A percentile compares a stretch with the other conserved stretches of the same genome.
phyloP scores from a whole-genome alignment of 37 sponge, comb jelly and placozoan species.

The Agelas oroides region DNA sequence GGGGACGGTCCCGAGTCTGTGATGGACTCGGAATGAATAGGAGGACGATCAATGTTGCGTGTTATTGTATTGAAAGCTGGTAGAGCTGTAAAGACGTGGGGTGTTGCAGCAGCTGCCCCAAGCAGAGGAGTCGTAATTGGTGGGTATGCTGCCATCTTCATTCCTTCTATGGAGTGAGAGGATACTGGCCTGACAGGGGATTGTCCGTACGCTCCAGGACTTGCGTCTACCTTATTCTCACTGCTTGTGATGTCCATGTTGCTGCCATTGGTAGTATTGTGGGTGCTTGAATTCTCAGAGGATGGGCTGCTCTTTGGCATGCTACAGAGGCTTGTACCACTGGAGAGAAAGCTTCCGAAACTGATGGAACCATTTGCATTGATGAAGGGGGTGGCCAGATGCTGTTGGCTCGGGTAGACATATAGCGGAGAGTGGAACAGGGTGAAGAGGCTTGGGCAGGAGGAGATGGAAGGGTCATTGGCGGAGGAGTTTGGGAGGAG shows the following conservation, averaged over 20 bases:
- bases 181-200: too few species aligned
- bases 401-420: slow-evolving; percentile 72
- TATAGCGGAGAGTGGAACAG: slow-evolving; percentile 66
- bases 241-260: background rate
- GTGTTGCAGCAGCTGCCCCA: background rate
- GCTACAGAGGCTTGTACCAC: slow-evolving; percentile 54
- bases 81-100: slow-evolving; percentile 19
- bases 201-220: background rate
- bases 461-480: slow-evolving; percentile 14
- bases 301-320: slow-evolving; percentile 3
- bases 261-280: slow-evolving; percentile 5
- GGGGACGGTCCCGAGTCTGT: background rate
- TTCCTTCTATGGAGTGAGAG: background rate
- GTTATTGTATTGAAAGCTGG: slow-evolving; percentile 26
- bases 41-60: background rate
- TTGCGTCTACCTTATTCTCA: background rate
- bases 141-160: background rate
- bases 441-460: slow-evolving; percentile 49
- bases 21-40: slow-evolving; percentile 3
- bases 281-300: background rate
- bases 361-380: slow-evolving; percentile 62
- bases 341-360: slow-evolving; percentile 60
- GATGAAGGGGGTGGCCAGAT: slow-evolving; percentile 60
- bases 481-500: slow-evolving; percentile 73
- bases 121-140: background rate